Conservation (phyloP, 2,113 vertebrate genomes). For the Mobula birostris region DNA sequence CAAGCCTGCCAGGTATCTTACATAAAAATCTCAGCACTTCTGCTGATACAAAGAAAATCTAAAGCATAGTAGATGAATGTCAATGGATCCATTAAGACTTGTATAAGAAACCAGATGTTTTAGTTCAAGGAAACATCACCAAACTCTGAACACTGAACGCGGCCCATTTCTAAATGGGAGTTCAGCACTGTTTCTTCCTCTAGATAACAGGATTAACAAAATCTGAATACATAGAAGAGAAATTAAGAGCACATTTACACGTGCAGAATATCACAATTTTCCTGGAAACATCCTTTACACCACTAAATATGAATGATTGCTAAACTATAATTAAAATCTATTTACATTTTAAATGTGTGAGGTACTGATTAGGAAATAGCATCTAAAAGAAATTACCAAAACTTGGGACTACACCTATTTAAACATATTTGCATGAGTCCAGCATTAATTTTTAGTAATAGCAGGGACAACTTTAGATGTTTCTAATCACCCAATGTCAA, state of each 20-base stretch:
- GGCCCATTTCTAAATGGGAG: constrained; percentile 38
- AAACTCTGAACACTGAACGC: constrained; percentile 42
- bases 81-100: constrained; percentile 42
- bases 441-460: background rate
- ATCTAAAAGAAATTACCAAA: background rate
- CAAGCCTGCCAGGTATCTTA: background rate
- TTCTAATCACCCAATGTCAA: background rate
- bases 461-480: background rate
- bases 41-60: constrained; percentile 8
- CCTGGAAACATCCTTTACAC: background rate
- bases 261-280: background rate
- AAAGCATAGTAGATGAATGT: background rate
- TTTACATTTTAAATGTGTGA: background rate
- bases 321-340: background rate
- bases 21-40: background rate
- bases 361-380: background rate
- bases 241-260: background rate
- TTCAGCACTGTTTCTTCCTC: constrained; percentile 36
- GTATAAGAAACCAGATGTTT: constrained; percentile 35
- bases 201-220: background rate
- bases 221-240: background rate
- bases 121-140: constrained; percentile 44
- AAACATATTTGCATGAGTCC: background rate
- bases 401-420: background rate
- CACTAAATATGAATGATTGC: background rate